These are phyloP conservation scores for Clamator glandarius DNA, from an alignment of 2,797 vertebrate species.

Conservation along the genomic window DNA sequence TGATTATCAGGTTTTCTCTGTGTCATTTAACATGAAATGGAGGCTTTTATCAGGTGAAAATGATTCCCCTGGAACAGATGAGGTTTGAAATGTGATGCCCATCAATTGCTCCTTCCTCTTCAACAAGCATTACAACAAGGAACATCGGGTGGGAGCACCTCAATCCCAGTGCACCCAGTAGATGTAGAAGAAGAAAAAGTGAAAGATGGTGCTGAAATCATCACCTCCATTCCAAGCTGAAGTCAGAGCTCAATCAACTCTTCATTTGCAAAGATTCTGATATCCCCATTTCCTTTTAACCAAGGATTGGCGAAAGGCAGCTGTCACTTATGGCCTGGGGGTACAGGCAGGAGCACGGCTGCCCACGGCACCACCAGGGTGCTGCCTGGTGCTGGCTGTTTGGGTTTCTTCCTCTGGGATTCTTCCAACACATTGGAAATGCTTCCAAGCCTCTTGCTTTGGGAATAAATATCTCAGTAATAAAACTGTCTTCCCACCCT, in stretches of 20 bases:
- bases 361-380: accelerated
- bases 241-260: neutral
- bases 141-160: accelerated
- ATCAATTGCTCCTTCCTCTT: neutral
- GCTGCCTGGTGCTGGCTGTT: neutral
- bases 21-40: accelerated
- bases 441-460: neutral
- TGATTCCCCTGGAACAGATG: neutral
- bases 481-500: neutral
- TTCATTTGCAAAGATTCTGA: neutral
- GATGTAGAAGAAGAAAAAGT: neutral
- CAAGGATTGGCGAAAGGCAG: neutral
- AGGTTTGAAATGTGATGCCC: neutral
- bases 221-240: neutral
- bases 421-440: neutral
- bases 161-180: neutral
- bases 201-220: neutral
- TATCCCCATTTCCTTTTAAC: neutral
- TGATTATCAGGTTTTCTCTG: neutral
- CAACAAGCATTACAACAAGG: neutral
- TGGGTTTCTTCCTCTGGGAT: neutral
- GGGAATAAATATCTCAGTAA: neutral
- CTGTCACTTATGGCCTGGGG: neutral
- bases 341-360: accelerated
- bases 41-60: neutral